Evolutionary conservation across 2,797 vertebrate species (phyloP).

Genomic region (Hafferia zeledoni): DNA sequence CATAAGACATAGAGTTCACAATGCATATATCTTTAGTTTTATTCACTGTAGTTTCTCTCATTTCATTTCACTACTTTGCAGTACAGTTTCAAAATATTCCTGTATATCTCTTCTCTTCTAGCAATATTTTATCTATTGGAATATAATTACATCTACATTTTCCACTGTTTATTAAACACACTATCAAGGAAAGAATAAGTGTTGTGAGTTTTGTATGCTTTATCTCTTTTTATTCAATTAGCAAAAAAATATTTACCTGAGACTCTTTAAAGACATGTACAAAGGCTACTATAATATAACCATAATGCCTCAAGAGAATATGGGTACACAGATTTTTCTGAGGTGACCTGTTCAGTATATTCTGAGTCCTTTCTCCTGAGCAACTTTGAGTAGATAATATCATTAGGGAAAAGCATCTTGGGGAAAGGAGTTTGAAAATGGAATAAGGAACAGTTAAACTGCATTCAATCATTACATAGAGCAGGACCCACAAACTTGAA

Average conservation of each 20-base stretch:
- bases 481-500: not conserved
- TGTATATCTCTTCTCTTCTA: not conserved
- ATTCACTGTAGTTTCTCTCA: not conserved
- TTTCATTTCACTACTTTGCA: not conserved
- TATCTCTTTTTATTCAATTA: not conserved
- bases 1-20: not conserved
- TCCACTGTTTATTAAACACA: not conserved
- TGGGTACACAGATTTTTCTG: not conserved
- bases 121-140: not conserved
- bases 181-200: not conserved
- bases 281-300: not conserved
- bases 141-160: not conserved
- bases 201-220: not conserved
- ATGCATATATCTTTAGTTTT: not conserved
- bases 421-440: not conserved
- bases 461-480: not conserved
- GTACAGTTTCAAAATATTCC: not conserved
- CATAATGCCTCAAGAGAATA: not conserved
- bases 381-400: not conserved
- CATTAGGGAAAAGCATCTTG: not conserved
- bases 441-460: not conserved
- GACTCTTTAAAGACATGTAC: not conserved
- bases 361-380: not conserved
- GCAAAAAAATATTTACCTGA: not conserved
- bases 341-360: not conserved